Percentiles rank a stretch among this genome's conserved stretches.
Evolutionary conservation across 2,888 invertebrate species (phyloP).

Genomic region (Metellina segmentata): DNA sequence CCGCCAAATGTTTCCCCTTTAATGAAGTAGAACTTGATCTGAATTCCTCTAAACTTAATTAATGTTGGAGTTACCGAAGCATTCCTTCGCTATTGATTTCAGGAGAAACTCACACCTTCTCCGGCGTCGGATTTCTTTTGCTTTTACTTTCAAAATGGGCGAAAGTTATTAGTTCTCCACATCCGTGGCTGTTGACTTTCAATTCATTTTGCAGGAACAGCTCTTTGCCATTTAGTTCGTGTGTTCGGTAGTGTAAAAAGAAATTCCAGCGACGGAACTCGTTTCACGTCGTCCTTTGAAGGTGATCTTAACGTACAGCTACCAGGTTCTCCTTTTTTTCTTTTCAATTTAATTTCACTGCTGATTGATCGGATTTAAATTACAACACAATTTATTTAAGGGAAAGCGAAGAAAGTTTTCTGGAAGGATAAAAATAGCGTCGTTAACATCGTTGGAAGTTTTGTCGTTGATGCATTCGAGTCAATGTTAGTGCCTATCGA

Average conservation of each 20-base stretch:
- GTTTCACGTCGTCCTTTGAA: background rate
- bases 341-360: background rate
- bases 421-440: background rate
- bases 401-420: background rate
- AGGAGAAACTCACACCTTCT: background rate
- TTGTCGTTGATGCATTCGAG: no score
- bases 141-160: background rate
- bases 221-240: background rate
- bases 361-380: background rate
- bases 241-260: background rate
- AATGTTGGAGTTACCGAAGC: background rate
- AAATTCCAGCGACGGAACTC: background rate
- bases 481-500: no score
- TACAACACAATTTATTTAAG: background rate
- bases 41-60: conserved; percentile 1
- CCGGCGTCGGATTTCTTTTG: background rate
- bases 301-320: background rate
- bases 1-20: background rate
- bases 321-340: background rate
- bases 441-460: background rate
- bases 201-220: background rate
- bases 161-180: background rate
- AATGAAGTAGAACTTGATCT: background rate
- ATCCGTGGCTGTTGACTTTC: background rate
- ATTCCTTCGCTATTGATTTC: background rate